phyloP scores from a whole-genome alignment of 1,140 invertebrate genomes.

The Drosophila kepulauana region DNA sequence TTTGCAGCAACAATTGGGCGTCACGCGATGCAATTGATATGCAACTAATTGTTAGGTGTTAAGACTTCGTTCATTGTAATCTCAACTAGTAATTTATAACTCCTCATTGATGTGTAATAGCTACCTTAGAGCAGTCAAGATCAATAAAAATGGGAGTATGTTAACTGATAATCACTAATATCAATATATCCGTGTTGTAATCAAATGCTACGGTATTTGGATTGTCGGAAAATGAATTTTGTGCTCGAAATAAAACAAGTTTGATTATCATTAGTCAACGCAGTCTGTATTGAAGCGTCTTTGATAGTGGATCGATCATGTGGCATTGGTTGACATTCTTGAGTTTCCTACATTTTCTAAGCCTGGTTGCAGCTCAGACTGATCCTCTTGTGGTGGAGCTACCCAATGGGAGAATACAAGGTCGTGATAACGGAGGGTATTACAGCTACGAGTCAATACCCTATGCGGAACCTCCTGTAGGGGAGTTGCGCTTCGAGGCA shows the following conservation, averaged over 20 bases:
- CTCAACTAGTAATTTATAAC: neutral
- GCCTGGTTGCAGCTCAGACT: neutral
- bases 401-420: conserved; percentile 78
- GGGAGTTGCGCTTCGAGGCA: conserved; percentile 21
- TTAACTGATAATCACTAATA: too few species aligned
- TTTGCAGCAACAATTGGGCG: neutral
- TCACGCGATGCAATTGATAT: neutral
- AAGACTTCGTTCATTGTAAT: neutral
- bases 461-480: conserved; percentile 22
- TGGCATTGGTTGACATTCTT: neutral
- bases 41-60: neutral
- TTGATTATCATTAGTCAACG: neutral
- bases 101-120: neutral
- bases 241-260: neutral
- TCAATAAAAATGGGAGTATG: too few species aligned
- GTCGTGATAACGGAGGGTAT: conserved; percentile 85
- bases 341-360: neutral
- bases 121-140: too few species aligned
- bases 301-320: conserved; percentile 17
- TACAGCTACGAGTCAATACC: conserved; percentile 84
- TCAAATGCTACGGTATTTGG: too few species aligned
- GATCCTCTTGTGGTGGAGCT: conserved; percentile 44
- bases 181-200: too few species aligned
- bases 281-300: neutral
- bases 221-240: too few species aligned